A percentile compares a stretch with the other conserved stretches of the same genome.
These are phyloP conservation scores for Nycteola revayana DNA, from an alignment of 2,888 invertebrate species.

Conservation along the genomic window DNA sequence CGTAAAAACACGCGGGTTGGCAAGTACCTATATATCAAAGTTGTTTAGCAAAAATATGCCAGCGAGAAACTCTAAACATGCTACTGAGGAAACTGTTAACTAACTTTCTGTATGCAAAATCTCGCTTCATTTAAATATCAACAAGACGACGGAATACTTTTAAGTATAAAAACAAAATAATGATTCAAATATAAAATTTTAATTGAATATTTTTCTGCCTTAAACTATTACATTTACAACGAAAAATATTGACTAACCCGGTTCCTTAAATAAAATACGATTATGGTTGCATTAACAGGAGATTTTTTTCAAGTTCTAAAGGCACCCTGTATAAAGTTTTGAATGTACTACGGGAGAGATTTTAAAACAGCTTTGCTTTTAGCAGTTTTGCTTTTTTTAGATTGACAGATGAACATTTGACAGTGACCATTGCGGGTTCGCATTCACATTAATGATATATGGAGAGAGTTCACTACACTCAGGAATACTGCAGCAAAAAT, in stretches of 20 bases:
- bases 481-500: constrained; percentile 57
- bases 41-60: constrained; percentile 9
- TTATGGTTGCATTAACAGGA: no score
- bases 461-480: constrained; percentile 45
- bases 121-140: constrained; percentile 16
- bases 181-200: no score
- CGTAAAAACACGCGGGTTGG: constrained; percentile 21
- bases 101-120: constrained; percentile 18
- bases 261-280: no score
- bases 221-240: no score
- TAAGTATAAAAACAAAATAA: no score
- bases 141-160: constrained; percentile 10
- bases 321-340: no score
- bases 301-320: no score
- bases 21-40: constrained; percentile 20
- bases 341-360: no score
- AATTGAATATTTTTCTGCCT: no score
- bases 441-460: constrained; percentile 40
- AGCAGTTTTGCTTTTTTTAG: constrained; percentile 27
- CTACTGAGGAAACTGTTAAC: constrained; percentile 13
- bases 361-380: no score
- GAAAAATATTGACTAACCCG: no score
- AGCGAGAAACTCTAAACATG: constrained; percentile 10
- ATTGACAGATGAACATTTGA: constrained; percentile 52
- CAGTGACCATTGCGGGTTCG: constrained; percentile 56